Evolutionary conservation across 2,888 invertebrate species (phyloP), one percentile per base, ranked within the genome.

Genomic region (Aromia moschata): DNA sequence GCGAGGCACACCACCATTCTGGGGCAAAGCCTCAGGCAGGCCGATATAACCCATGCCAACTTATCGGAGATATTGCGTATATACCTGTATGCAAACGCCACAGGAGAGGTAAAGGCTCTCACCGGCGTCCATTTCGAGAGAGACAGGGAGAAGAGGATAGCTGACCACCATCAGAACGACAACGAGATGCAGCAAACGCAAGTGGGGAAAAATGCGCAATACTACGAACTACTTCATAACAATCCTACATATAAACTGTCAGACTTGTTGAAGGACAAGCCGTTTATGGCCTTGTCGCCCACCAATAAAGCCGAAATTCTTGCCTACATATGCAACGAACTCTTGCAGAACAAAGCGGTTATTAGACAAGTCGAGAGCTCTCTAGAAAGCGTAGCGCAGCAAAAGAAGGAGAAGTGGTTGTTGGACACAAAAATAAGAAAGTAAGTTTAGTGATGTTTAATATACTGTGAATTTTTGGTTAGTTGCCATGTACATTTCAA

Each of bases 361-460:
- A 84, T 93, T 73, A 86, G 92, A 25, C 96, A 97, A 80, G 91
- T 98, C 55, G 98, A 98, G 74, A 89, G 74, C 38, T 79, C 81
- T 12, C 62, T 98, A 45, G 97, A 98, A 66, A 90, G 89, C 52
- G 91, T 93, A 63, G 91, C 91, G 64, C 93, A 92, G 73, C 85
- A 94, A 69, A 90, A 91, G 77, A 92, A 95, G 73, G 97, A 98
- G 75, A 88, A 96, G 70, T 97, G 96, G 86, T 86, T 95, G 60
- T 85, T 96, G 72, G 98, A 98, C 76, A 93, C 93, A 75, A 94
- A 96, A 83, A 89, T 97, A 43, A 85, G 96, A 77, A 95, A 95
- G 89, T 94, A 82, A 82, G 90, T 86, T n/a, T n/a, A n/a, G n/a
- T n/a, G n/a, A n/a, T n/a, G n/a, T n/a, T n/a, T n/a, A n/a, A n/a